phyloP scores from a whole-genome alignment of 2,113 vertebrate species.

The Erythrolamprus reginae region DNA sequence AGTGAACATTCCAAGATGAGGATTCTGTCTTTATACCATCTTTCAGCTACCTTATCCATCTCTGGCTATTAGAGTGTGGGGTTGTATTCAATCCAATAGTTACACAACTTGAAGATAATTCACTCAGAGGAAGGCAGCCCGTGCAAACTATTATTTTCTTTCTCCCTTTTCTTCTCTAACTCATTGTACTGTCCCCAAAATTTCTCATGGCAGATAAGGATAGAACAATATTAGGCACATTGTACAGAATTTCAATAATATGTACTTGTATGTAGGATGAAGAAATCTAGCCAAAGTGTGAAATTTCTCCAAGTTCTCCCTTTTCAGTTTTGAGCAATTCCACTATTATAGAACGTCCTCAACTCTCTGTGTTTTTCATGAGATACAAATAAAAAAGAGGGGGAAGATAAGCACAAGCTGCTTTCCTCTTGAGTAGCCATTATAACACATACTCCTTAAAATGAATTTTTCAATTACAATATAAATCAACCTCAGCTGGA shows the following conservation, averaged over 20 bases:
- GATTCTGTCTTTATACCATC: conserved; percentile 32
- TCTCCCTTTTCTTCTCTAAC: background rate
- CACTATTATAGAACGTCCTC: background rate
- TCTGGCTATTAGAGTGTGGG: background rate
- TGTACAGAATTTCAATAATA: background rate
- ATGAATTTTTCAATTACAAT: background rate
- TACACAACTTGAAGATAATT: background rate
- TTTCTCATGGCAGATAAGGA: too few species aligned
- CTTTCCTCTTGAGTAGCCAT: background rate
- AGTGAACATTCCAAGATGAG: conserved; percentile 12
- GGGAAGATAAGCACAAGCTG: background rate
- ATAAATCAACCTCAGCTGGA: background rate
- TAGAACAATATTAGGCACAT: background rate
- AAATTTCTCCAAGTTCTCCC: background rate
- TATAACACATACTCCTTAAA: background rate
- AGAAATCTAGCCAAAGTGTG: background rate
- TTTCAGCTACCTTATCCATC: conserved; percentile 37
- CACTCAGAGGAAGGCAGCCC: background rate
- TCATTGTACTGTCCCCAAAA: background rate
- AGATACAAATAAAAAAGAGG: background rate
- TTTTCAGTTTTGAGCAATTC: background rate
- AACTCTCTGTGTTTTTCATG: background rate
- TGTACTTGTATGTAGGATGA: background rate
- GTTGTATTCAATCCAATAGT: background rate
- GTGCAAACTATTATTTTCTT: background rate